Base-by-base conservation (phyloP, 2,888 invertebrate genomes). In the Ormia ochracea region DNA sequence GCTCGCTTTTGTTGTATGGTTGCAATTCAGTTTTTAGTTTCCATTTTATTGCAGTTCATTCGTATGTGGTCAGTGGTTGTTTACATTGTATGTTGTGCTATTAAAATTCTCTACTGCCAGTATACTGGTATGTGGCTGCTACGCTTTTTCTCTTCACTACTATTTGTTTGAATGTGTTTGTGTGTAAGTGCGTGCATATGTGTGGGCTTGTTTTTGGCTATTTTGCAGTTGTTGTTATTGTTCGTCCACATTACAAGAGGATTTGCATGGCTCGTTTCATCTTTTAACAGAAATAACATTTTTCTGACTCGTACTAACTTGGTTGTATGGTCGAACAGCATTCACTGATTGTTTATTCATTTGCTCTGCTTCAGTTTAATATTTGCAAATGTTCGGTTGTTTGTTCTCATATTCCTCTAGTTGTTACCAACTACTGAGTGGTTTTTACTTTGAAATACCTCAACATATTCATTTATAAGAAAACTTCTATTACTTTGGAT, bases 181-280 rank as follows among this genome's bases (percentile, higher is more conserved):
- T 69, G n/a, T 33, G 23, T 14, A 43, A 38, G 23, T 69, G 28
- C 52, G 50, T 23, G 19, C 23, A 5, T 14, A 41, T 28, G 12
- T 5, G 17, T 26, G 23, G 66, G 31, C 10, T 56, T 43, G 23
- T 26, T 17, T n/a, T 28, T 41, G 21, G 31, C n/a, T 45, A 28
- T 23, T 58, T 61, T 43, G 31, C 43, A 72, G 68, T 21, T 59
- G 45, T 31, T 59, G 36, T 65, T 79, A 26, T 58, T 78, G 63
- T 82, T 82, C 79, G 61, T 54, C 52, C 74, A 74, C 70, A 78
- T 81, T 77, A 81, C 79, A 82, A 82, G 82, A 78, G 81, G 81
- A 82, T 82, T 83, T 82, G 83, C 83, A 83, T 82, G 82, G 80
- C 73, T 81, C 81, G 82, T 76, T 82, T 80, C 68, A 77, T 81